Conservation (phyloP, 2,888 invertebrate species). For the Drosophila lacicola region DNA sequence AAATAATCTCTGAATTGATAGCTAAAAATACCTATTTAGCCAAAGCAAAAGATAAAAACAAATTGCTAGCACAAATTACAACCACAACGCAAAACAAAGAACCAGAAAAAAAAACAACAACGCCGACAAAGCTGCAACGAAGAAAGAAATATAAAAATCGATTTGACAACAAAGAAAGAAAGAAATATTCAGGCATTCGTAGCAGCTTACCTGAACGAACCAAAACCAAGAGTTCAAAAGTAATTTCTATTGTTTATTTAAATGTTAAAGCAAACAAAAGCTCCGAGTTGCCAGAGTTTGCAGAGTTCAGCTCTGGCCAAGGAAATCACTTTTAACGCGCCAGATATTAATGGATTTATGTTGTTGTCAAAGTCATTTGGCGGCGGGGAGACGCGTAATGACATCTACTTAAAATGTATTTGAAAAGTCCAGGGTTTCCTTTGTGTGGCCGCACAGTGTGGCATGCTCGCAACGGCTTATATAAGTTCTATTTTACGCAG, state of each 20-base stretch:
- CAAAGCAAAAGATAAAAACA: slow-evolving; percentile 36
- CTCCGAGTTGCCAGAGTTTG: slow-evolving; percentile 16
- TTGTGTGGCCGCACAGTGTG: slow-evolving; percentile 13
- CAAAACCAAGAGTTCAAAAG: slow-evolving; percentile 30
- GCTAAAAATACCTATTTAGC: slow-evolving; percentile 22
- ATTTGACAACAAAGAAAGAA: slow-evolving; percentile 62
- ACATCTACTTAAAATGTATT: slow-evolving; percentile 51
- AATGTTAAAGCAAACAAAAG: slow-evolving; percentile 28
- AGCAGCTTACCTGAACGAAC: slow-evolving; percentile 40
- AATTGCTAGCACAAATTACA: slow-evolving; percentile 32
- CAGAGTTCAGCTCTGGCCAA: neutral
- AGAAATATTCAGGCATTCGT: slow-evolving; percentile 39
- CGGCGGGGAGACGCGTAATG: slow-evolving; percentile 28
- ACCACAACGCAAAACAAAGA: slow-evolving; percentile 43
- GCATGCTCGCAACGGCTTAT: slow-evolving; percentile 15
- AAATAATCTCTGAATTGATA: slow-evolving; percentile 31
- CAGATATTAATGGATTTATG: slow-evolving; percentile 66
- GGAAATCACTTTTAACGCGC: slow-evolving; percentile 49
- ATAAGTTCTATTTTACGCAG: slow-evolving; percentile 27
- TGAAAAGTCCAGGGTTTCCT: slow-evolving; percentile 38
- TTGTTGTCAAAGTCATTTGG: slow-evolving; percentile 55
- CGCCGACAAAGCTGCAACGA: slow-evolving; percentile 15
- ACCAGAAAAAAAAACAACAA: neutral
- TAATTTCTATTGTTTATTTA: slow-evolving; percentile 41
- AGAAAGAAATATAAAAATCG: slow-evolving; percentile 55